Evolutionary conservation across 2,888 invertebrate genomes (phyloP).

Genomic region (Pasiphila rectangulata): DNA sequence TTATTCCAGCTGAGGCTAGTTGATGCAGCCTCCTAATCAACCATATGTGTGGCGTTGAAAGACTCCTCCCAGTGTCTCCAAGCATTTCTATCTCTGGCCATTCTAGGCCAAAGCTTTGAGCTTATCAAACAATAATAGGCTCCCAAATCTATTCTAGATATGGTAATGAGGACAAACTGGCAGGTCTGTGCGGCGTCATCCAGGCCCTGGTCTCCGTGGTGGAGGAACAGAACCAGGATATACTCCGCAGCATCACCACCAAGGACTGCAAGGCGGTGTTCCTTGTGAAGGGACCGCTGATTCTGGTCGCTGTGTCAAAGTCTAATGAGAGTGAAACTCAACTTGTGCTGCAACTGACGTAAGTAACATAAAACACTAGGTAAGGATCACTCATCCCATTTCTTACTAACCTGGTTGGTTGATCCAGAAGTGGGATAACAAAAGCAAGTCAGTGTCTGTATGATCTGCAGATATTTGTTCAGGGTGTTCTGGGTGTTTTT

Average conservation of each 20-base stretch:
- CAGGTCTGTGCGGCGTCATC: constrained; percentile 96
- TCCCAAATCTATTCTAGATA: constrained; percentile 79
- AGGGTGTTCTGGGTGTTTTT: no score
- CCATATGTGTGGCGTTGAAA: no score
- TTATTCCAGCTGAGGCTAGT: no score
- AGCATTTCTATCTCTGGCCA: no score
- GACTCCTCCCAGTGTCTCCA: no score
- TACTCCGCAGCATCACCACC: constrained; percentile 87
- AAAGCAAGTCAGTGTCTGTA: no score
- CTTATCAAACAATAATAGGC: constrained; percentile 2
- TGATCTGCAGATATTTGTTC: no score
- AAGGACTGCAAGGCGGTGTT: constrained; percentile 93
- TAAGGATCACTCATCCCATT: no score
- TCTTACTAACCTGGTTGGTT: no score
- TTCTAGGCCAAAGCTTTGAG: no score
- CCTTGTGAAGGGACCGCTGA: constrained; percentile 92
- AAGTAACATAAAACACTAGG: constrained; percentile 67
- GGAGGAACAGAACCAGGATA: constrained; percentile 89
- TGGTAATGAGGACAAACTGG: constrained; percentile 96
- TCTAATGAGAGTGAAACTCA: constrained; percentile 91
- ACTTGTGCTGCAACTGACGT: constrained; percentile 92
- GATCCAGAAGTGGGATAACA: no score
- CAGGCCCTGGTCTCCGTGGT: constrained; percentile 96
- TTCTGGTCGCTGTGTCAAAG: constrained; percentile 93
- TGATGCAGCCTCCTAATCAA: no score